A percentile compares a stretch with the other conserved stretches of the same genome.
Evolutionary conservation across 2,797 vertebrate genomes (phyloP).

Genomic region (Leptatherina wallacei): DNA sequence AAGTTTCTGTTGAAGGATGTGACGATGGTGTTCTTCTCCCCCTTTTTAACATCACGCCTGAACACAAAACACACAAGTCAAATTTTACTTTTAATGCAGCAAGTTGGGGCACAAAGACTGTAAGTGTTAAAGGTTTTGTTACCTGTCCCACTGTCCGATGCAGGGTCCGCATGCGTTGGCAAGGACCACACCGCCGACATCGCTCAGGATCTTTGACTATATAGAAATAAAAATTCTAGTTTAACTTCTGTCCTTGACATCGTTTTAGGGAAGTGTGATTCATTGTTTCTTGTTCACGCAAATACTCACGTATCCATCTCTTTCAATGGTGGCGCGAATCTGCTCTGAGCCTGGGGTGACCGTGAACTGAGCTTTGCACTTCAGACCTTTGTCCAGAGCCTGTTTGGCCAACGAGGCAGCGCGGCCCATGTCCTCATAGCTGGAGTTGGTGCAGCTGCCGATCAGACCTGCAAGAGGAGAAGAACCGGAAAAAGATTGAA

Average conservation of each 20-base stretch:
- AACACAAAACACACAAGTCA: neutral
- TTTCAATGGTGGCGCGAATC: slow-evolving; percentile 95
- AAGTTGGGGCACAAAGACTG: slow-evolving; percentile 20
- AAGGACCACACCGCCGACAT: slow-evolving; percentile 93
- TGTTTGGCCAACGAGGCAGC: slow-evolving; percentile 93
- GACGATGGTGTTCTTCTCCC: slow-evolving; percentile 97
- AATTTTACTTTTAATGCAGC: slow-evolving; percentile 82
- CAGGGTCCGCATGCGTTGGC: slow-evolving; percentile 96
- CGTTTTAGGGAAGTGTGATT: fast-evolving
- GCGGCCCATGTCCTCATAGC: slow-evolving; percentile 96
- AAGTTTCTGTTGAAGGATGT: slow-evolving; percentile 97
- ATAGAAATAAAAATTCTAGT: neutral
- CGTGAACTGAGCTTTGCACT: slow-evolving; percentile 92
- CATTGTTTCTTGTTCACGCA: neutral
- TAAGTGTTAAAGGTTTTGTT: no score
- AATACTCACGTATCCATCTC: slow-evolving; percentile 89
- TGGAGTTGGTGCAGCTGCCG: slow-evolving; percentile 83
- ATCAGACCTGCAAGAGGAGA: slow-evolving; percentile 77
- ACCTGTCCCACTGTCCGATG: slow-evolving; percentile 98
- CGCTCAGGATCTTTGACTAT: slow-evolving; percentile 88
- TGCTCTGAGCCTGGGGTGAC: slow-evolving; percentile 96
- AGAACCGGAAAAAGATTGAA: neutral
- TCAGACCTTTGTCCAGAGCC: slow-evolving; percentile 89
- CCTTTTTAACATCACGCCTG: slow-evolving; percentile 94
- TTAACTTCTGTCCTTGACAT: neutral